These are phyloP conservation scores for Zaprionus lachaisei DNA, from an alignment of 1,140 invertebrate species.

Conservation along the genomic window DNA sequence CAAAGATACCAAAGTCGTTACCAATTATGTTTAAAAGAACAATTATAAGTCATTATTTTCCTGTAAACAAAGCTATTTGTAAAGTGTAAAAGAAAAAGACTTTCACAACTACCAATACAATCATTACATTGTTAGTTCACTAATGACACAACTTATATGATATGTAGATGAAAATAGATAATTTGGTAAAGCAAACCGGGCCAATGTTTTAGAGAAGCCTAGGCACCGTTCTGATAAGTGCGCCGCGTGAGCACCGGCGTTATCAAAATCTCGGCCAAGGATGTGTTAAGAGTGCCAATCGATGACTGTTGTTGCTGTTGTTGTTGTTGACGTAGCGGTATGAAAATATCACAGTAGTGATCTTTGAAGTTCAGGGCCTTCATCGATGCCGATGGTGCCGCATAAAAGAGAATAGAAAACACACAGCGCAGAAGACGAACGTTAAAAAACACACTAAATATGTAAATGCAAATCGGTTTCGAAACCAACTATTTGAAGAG, in stretches of 20 bases:
- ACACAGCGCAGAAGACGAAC: slow-evolving; percentile 36
- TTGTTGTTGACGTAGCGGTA: slow-evolving; percentile 28
- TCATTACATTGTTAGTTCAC: neutral
- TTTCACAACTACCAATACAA: neutral
- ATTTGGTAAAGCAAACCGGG: slow-evolving; percentile 25
- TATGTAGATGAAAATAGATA: neutral
- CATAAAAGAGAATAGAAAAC: slow-evolving; percentile 63
- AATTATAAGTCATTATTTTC: neutral
- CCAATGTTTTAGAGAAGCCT: slow-evolving; percentile 32
- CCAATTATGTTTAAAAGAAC: neutral
- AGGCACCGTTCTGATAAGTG: slow-evolving; percentile 39
- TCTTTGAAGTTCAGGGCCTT: slow-evolving; percentile 71
- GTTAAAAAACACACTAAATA: slow-evolving; percentile 56
- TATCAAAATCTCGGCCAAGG: slow-evolving; percentile 51
- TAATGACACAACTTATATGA: neutral
- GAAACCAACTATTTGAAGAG: slow-evolving; percentile 51
- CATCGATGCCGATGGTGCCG: slow-evolving; percentile 13
- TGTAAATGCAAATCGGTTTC: slow-evolving; percentile 61
- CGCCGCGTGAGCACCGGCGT: slow-evolving; percentile 9
- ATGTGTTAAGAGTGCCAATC: slow-evolving; percentile 17
- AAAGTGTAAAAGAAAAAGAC: neutral
- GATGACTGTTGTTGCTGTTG: slow-evolving; percentile 4
- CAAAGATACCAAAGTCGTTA: neutral
- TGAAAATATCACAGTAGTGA: slow-evolving; percentile 36
- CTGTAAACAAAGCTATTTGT: neutral